A percentile compares a stretch with the other conserved stretches of the same genome.
Evolutionary conservation across 2,888 invertebrate species (phyloP).

Genomic region (Tipula unca): DNA sequence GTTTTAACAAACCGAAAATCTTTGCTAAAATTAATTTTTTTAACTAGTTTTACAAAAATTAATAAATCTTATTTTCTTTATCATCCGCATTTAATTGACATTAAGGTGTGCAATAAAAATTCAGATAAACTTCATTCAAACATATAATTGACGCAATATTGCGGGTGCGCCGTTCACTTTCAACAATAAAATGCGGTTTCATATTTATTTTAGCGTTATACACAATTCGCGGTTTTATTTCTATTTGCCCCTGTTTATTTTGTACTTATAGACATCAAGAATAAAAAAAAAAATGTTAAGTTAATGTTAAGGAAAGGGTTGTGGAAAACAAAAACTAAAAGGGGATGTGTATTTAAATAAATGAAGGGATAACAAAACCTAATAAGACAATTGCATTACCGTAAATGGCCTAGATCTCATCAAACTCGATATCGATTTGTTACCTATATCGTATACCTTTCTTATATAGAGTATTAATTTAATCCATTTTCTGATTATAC

Average conservation of each 20-base stretch:
- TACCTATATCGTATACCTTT: neutral
- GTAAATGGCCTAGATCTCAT: neutral
- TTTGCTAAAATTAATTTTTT: no score
- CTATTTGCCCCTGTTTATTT: neutral
- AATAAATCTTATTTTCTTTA: no score
- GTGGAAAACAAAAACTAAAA: neutral
- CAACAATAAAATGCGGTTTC: no score
- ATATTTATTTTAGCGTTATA: no score
- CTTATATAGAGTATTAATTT: neutral
- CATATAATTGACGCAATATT: no score
- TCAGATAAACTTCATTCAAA: no score
- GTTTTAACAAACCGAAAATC: no score
- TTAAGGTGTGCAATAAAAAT: no score
- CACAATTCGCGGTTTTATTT: neutral
- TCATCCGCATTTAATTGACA: no score
- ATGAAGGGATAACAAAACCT: neutral
- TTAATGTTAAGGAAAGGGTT: neutral
- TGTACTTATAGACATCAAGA: neutral
- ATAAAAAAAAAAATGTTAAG: neutral
- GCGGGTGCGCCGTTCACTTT: no score
- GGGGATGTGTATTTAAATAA: neutral
- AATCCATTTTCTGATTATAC: neutral
- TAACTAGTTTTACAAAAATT: no score
- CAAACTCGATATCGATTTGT: neutral
- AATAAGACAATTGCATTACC: neutral